phyloP scores from a whole-genome alignment of 1,140 invertebrate species.

The Leptoteleia sp. region DNA sequence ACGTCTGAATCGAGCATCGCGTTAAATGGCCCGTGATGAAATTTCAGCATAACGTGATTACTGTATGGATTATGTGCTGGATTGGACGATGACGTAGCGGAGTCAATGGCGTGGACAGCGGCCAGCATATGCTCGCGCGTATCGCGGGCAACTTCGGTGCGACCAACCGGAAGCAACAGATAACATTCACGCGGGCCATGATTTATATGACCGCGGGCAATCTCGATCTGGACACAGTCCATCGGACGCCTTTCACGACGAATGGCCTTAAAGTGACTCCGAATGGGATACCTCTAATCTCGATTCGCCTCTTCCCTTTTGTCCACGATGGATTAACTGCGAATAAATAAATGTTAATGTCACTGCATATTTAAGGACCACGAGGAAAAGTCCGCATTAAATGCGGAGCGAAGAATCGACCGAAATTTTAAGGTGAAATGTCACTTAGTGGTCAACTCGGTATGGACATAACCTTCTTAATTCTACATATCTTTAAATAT shows the following conservation, averaged over 20 bases:
- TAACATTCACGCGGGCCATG: conserved; percentile 79
- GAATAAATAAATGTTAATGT: conserved; percentile 21
- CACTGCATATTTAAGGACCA: no score
- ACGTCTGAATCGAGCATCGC: conserved; percentile 12
- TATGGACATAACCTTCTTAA: no score
- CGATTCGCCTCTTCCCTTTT: conserved; percentile 10
- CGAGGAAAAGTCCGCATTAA: no score
- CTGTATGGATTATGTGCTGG: conserved; percentile 40
- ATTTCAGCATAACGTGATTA: conserved; percentile 49
- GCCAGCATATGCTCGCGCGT: conserved; percentile 79
- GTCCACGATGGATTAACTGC: conserved; percentile 1
- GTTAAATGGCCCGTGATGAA: conserved; percentile 51
- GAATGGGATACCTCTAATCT: conserved; percentile 48
- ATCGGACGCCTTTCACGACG: conserved; percentile 64
- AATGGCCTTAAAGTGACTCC: conserved; percentile 59
- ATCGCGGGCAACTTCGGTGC: conserved; percentile 72
- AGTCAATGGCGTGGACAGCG: conserved; percentile 82
- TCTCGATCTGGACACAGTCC: conserved; percentile 77
- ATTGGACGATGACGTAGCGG: conserved; percentile 69
- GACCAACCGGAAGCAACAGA: conserved; percentile 78
- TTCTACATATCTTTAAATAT: no score
- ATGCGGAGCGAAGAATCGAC: no score
- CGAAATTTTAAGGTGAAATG: no score
- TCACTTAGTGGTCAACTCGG: no score
- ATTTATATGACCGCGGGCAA: conserved; percentile 78